A percentile compares a stretch with the other conserved stretches of the same genome.
phyloP scores from a whole-genome alignment of 1,140 invertebrate genomes.

The Drosophila orena region DNA sequence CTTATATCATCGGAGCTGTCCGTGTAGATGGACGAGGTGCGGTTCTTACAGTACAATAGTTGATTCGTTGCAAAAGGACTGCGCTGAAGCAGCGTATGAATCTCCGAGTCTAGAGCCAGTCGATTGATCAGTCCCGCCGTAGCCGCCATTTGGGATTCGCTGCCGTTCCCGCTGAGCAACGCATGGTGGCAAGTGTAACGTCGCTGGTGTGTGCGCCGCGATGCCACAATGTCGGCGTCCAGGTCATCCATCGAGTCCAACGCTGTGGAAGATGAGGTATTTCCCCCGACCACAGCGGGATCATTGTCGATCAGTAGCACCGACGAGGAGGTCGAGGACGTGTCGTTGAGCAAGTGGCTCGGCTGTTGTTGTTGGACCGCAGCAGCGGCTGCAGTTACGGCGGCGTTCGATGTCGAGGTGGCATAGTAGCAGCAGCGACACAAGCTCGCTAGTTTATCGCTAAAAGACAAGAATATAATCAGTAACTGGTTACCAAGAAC shows the following conservation, averaged over 20 bases:
- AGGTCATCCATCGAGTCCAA: slow-evolving; percentile 88
- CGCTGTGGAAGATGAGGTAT: slow-evolving; percentile 83
- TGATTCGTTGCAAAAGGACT: slow-evolving; percentile 84
- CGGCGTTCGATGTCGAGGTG: slow-evolving; percentile 60
- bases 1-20: slow-evolving; percentile 94
- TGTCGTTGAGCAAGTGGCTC: slow-evolving; percentile 81
- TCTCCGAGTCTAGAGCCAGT: slow-evolving; percentile 84
- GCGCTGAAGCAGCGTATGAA: slow-evolving; percentile 82
- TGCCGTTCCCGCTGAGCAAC: slow-evolving; percentile 55
- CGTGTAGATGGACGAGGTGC: slow-evolving; percentile 93
- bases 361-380: slow-evolving; percentile 52
- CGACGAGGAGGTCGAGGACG: slow-evolving; percentile 85
- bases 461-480: slow-evolving; percentile 47
- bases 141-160: slow-evolving; percentile 67
- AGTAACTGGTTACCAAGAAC: neutral
- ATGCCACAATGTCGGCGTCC: slow-evolving; percentile 81
- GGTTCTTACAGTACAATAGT: slow-evolving; percentile 88
- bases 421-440: slow-evolving; percentile 83
- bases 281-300: slow-evolving; percentile 47
- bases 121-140: slow-evolving; percentile 85
- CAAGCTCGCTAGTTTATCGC: slow-evolving; percentile 79
- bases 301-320: slow-evolving; percentile 87
- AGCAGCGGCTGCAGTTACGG: slow-evolving; percentile 54
- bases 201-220: slow-evolving; percentile 59
- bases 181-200: slow-evolving; percentile 77